phyloP scores from a whole-genome alignment of 1,140 invertebrate genomes.

The Armadillidium nasatum region DNA sequence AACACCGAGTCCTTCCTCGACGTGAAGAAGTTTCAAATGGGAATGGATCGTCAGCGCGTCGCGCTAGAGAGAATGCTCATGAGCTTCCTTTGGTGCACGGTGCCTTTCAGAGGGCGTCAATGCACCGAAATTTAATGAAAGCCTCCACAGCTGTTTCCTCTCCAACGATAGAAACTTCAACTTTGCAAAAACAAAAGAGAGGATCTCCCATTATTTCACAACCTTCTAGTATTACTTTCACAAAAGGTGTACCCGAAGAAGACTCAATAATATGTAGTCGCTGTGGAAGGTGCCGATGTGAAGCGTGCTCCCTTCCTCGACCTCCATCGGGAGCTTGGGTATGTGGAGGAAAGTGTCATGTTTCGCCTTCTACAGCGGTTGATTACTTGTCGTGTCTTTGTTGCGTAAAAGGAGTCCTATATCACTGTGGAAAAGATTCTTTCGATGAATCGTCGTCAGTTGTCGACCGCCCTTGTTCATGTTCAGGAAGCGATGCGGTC shows the following conservation, averaged over 20 bases:
- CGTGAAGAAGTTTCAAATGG: constrained; percentile 19
- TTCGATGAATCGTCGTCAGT: constrained; percentile 61
- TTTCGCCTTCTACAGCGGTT: constrained; percentile 76
- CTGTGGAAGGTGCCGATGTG: constrained; percentile 80
- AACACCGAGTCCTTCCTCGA: constrained; percentile 47
- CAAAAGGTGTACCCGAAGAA: constrained; percentile 47
- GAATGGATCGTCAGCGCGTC: constrained; percentile 18
- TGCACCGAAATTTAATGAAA: constrained; percentile 30
- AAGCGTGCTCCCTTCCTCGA: constrained; percentile 74
- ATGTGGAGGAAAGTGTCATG: constrained; percentile 76
- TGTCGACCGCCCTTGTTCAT: constrained; percentile 81
- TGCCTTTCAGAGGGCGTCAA: constrained; percentile 23
- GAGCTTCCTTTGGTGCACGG: constrained; percentile 47
- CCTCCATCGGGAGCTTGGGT: constrained; percentile 80
- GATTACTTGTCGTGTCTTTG: constrained; percentile 87
- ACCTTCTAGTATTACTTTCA: constrained; percentile 45
- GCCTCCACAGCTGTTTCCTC: constrained; percentile 5
- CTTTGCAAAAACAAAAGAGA: constrained; percentile 26
- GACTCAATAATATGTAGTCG: constrained; percentile 72
- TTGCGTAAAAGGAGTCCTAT: constrained; percentile 86
- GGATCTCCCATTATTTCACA: constrained; percentile 36
- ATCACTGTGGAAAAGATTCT: constrained; percentile 77
- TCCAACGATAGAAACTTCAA: constrained; percentile 26
- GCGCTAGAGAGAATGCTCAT: constrained; percentile 54
- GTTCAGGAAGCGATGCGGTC: constrained; percentile 62